Evolutionary conservation across 2,797 vertebrate species (phyloP), one percentile per base, ranked within the genome.

Genomic region (Sebastes ruberrimus): DNA sequence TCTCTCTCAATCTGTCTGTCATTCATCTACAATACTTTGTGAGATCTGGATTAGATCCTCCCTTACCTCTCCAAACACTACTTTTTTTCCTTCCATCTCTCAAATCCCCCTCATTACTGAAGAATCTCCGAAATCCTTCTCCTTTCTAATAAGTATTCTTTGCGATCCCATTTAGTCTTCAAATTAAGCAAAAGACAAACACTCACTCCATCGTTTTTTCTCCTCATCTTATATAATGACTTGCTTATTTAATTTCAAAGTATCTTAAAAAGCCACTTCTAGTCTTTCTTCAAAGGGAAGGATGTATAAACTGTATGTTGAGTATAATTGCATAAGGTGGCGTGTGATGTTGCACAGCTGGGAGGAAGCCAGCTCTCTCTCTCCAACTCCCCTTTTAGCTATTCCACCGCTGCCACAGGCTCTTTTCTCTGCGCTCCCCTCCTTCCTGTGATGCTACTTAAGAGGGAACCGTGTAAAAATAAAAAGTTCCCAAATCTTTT

Each of bases 321-420:
- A 85, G 30, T 67, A 8, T 76, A 84, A 83, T 71, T 80, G 63
- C 57, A 86, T 30, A 14, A 82, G 71, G 60, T 68, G 30, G 56
- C 10, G 23, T 81, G 84, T 79, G 72, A 85, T 83, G 80, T 71
- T 76, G 49, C 70, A 77, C 35, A 70, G 88, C 83, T 88, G 72
- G 53, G 62, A 75, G 78, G 62, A 65, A 74, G 80, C 71, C 84
- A 74, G 33, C 65, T 69, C 42, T 42, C 38, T 74, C 60, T 74
- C 60, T 75, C 72, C 16, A 71, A 33, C 66, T 71, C 62, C 71
- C 72, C 82, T 60, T 71, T 71, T 8, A 88, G 82, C 85, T 71
- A 74, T 84, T 86, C 68, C 68, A 67, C 18, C 8, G 38, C 60
- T 60, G 82, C 86, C 80, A 78, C 68, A 16, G 84, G 84, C 86